Evolutionary conservation across 2,888 invertebrate species (phyloP), one percentile per base, ranked within the genome.

Genomic region (Drosophila multiciliata): DNA sequence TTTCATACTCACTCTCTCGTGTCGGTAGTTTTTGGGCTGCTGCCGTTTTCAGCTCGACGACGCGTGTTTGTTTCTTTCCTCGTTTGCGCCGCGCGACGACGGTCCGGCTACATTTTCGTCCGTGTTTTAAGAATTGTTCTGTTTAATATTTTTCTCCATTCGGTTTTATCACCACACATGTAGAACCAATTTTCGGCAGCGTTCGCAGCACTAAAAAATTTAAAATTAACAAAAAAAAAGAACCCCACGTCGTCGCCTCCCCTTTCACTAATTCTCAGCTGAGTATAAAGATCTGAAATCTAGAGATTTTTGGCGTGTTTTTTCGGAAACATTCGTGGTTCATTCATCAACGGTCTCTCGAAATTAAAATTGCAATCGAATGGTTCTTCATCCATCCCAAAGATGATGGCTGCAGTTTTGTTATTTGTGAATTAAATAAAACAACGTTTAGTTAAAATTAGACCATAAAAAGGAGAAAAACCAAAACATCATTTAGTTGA

Each of bases 41-140:
- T 76, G 79, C 70, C 61, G 72, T 58, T 52, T 54, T 66, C 49
- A 66, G 65, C 57, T 81, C 73, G 79, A 61, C 67, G 66, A 70
- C 86, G 77, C 75, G 82, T 82, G 87, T 82, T 83, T 72, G 88
- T 83, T 85, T 85, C 85, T 88, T 88, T 88, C 88, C 85, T 85
- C 85, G 85, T 83, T 88, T 86, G 83, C 81, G 78, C 85, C 84
- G 87, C 78, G 84, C 78, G 84, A 81, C 82, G 86, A 86, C 76
- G 74, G 89, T 87, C 88, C 90, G 83, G 76, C 79, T 75, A 83
- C 64, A 72, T 66, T 80, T 84, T 81, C 45, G 84, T 84, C 87
- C 87, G 85, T 87, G 85, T 74, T 87, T 78, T 75, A 77, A 66
- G 70, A 75, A 75, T 69, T 77, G 72, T 86, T 87, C 82, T 77